Percentiles rank a stretch among this genome's conserved stretches.
Evolutionary conservation across 2,888 invertebrate genomes (phyloP).

Genomic region (Andrena trimmerana): DNA sequence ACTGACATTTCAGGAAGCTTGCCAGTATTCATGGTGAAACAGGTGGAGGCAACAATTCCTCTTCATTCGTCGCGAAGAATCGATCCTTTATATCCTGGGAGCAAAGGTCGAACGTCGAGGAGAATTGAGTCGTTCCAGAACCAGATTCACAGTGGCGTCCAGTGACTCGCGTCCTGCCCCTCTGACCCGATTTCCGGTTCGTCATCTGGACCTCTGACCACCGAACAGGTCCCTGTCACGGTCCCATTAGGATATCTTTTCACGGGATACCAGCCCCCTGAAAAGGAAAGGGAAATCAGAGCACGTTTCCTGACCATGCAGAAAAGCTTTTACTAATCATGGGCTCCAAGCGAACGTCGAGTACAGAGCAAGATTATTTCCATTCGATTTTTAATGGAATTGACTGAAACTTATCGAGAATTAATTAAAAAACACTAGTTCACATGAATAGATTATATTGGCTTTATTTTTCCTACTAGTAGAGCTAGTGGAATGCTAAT

Average conservation of each 20-base stretch:
- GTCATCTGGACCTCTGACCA: slow-evolving; percentile 82
- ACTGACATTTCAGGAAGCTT: slow-evolving; percentile 5
- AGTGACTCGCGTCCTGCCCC: slow-evolving; percentile 78
- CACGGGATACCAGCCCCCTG: slow-evolving; percentile 65
- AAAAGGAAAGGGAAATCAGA: slow-evolving; percentile 56
- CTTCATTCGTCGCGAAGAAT: slow-evolving; percentile 63
- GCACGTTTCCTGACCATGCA: slow-evolving; percentile 30
- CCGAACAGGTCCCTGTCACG: slow-evolving; percentile 79
- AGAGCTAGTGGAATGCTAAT: too few species aligned
- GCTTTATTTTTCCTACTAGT: too few species aligned
- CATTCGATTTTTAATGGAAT: slow-evolving; percentile 49
- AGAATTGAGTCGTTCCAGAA: slow-evolving; percentile 72
- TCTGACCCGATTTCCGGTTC: slow-evolving; percentile 75
- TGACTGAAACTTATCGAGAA: not conserved
- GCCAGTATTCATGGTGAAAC: slow-evolving; percentile 45
- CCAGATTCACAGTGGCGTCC: slow-evolving; percentile 72
- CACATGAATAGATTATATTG: too few species aligned
- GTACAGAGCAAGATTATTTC: slow-evolving; percentile 44
- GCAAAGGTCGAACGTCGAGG: slow-evolving; percentile 70
- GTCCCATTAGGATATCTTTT: slow-evolving; percentile 78
- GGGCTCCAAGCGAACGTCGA: slow-evolving; percentile 20
- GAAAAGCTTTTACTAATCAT: slow-evolving; percentile 40
- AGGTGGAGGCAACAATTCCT: slow-evolving; percentile 69
- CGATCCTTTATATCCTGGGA: slow-evolving; percentile 63
- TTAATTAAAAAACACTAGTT: too few species aligned